A percentile compares a stretch with the other conserved stretches of the same genome.
Conservation (phyloP, 2,113 vertebrate species). For the Bos indicus region DNA sequence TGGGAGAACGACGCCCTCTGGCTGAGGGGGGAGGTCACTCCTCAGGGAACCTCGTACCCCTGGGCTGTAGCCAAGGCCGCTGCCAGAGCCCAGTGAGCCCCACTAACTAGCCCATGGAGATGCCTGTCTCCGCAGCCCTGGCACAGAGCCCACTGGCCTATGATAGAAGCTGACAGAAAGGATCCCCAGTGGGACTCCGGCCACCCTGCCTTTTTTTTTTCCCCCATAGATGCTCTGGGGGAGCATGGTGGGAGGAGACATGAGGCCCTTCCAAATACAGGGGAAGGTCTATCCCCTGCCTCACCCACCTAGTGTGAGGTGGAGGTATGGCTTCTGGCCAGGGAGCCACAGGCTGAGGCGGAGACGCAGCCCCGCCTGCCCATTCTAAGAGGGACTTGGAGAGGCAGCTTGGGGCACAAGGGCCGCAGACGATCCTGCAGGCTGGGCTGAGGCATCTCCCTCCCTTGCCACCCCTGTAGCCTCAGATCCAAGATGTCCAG, state of each 20-base stretch:
- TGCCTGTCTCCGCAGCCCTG: background rate
- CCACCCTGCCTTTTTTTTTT: background rate
- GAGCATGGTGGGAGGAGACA: background rate
- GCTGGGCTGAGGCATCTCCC: background rate
- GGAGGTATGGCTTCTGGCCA: background rate
- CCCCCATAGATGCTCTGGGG: background rate
- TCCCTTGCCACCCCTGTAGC: background rate
- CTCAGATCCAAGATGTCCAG: conserved; percentile 57
- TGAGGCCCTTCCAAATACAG: background rate
- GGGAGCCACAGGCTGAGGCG: background rate
- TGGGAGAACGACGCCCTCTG: background rate
- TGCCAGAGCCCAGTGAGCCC: background rate
- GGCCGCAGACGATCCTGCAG: background rate
- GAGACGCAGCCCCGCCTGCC: background rate
- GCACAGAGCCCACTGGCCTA: background rate
- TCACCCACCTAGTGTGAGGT: background rate
- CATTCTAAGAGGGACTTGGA: background rate
- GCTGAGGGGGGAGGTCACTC: background rate
- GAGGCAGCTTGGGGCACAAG: background rate
- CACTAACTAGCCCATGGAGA: accelerated
- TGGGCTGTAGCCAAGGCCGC: background rate
- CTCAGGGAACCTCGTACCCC: background rate
- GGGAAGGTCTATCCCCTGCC: background rate
- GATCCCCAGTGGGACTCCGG: background rate
- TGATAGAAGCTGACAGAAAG: background rate